Percentiles rank a stretch among this genome's conserved stretches.
Evolutionary conservation across 2,888 invertebrate genomes (phyloP).

Genomic region (Scaptomyza tumidula): DNA sequence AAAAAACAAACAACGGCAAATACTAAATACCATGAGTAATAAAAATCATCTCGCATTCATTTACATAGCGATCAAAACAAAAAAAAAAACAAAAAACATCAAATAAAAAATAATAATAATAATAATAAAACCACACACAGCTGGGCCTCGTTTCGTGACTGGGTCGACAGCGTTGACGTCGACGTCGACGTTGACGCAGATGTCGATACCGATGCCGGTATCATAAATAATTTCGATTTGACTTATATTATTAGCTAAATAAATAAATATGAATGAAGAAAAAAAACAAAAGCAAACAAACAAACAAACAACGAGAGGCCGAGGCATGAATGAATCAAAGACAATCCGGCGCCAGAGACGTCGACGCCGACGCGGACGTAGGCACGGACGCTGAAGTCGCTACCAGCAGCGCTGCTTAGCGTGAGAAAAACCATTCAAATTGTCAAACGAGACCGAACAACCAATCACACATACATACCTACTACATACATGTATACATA

Average conservation of each 20-base stretch:
- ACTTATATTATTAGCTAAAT: conserved; percentile 78
- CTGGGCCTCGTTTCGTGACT: conserved; percentile 42
- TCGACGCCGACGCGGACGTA: conserved; percentile 20
- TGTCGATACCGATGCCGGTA: conserved; percentile 57
- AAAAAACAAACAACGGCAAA: conserved; percentile 22
- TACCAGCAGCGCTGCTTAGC: conserved; percentile 65
- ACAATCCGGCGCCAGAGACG: conserved; percentile 67
- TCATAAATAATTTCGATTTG: conserved; percentile 77
- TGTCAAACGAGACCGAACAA: conserved; percentile 59
- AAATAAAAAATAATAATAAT: background rate
- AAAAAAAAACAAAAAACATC: conserved; percentile 16
- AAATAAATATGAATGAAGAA: conserved; percentile 70
- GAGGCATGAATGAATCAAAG: conserved; percentile 72
- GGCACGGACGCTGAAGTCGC: conserved; percentile 10
- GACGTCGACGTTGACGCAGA: conserved; percentile 18
- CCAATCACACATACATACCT: conserved; percentile 28
- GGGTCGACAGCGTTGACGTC: conserved; percentile 36
- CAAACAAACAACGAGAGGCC: conserved; percentile 53
- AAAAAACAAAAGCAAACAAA: conserved; percentile 21
- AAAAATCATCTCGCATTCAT: conserved; percentile 63
- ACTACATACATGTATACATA: too few species aligned
- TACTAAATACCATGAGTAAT: conserved; percentile 49
- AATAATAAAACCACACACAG: conserved; percentile 27
- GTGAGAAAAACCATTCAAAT: conserved; percentile 75
- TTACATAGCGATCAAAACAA: conserved; percentile 75